Base-by-base conservation (phyloP, 2,797 vertebrate genomes). In the Phaenicophaeus curvirostris region DNA sequence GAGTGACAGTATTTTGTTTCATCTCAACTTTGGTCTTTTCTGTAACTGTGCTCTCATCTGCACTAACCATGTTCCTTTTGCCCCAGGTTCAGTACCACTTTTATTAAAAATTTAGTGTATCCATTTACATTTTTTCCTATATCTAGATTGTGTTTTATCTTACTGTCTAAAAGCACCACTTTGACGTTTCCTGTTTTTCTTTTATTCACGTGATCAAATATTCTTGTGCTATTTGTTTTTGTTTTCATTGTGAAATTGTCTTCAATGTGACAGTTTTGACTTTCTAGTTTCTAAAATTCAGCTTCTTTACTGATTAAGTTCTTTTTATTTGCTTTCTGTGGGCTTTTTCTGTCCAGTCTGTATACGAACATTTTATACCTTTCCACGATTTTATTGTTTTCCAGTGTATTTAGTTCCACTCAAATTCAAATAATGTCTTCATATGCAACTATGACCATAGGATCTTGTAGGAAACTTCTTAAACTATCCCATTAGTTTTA, bases 371-470 rank as follows among this genome's bases (percentile, higher is more conserved):
- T 63, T 44, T 53, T n/a, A 6, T 7, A 51, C 5, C 57, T 83
- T 92, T 65, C n/a, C 8, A 20, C 21, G 30, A 24, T 31, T 53
- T 8, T 27, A 4, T 37, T 62, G 31, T 39, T 81, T 13, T 58
- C 11, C 8, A 33, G 11, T 24, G 25, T 50, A 20, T n/a, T 88
- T 66, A 10, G 41, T 16, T 77, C 20, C 30, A 71, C 41, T 27
- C 1, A 63, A 77, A 81, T 44, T 48, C 21, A n/a, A 84, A 21
- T 74, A 37, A 9, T 41, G 3, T 55, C 27, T 13, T 46, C 37
- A 9, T 30, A 15, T 1, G 1, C 15, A 69, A 54, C 54, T 68
- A 23, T 18, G 51, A 37, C n/a, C 2, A 1, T 2, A 46, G 6
- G 18, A 20, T 66, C 30, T 48, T 46, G 6, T 18, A 58, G 53